A percentile compares a stretch with the other conserved stretches of the same genome.
Evolutionary conservation across 2,113 vertebrate species (phyloP).

Genomic region (Erythrolamprus reginae): DNA sequence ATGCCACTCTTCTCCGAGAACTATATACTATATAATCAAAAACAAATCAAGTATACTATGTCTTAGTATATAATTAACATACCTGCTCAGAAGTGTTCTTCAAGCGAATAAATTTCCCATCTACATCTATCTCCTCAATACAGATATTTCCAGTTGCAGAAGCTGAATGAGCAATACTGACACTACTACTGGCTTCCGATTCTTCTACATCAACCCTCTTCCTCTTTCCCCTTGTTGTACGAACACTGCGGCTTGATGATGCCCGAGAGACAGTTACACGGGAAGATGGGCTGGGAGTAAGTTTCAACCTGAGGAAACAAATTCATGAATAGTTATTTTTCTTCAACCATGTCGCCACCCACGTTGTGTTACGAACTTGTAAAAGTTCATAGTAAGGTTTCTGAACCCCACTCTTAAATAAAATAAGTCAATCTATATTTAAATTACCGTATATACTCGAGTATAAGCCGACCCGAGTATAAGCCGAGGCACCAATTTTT

Average conservation of each 20-base stretch:
- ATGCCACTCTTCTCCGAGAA: no score
- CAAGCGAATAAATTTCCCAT: slow-evolving; percentile 87
- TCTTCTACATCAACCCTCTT: slow-evolving; percentile 84
- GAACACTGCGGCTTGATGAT: slow-evolving; percentile 80
- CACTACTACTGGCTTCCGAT: slow-evolving; percentile 84
- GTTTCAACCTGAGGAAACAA: slow-evolving; percentile 70
- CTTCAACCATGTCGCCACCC: neutral
- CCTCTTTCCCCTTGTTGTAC: slow-evolving; percentile 78
- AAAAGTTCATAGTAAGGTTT: neutral
- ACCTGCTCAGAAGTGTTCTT: slow-evolving; percentile 84
- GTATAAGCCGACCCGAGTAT: no score
- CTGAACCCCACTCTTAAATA: neutral
- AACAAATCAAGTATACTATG: neutral
- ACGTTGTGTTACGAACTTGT: neutral
- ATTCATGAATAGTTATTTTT: neutral
- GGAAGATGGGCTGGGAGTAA: slow-evolving; percentile 81
- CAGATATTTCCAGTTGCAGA: slow-evolving; percentile 82
- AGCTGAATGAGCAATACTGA: slow-evolving; percentile 83
- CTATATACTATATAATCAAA: neutral
- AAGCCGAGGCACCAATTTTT: no score
- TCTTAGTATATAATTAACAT: slow-evolving; percentile 22
- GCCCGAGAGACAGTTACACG: slow-evolving; percentile 81
- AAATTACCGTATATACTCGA: no score
- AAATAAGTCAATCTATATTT: neutral
- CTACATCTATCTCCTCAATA: slow-evolving; percentile 84